Percentiles rank a stretch among this genome's conserved stretches.
These are phyloP conservation scores for Phycodurus eques DNA, from an alignment of 2,113 vertebrate species.

Conservation along the genomic window DNA sequence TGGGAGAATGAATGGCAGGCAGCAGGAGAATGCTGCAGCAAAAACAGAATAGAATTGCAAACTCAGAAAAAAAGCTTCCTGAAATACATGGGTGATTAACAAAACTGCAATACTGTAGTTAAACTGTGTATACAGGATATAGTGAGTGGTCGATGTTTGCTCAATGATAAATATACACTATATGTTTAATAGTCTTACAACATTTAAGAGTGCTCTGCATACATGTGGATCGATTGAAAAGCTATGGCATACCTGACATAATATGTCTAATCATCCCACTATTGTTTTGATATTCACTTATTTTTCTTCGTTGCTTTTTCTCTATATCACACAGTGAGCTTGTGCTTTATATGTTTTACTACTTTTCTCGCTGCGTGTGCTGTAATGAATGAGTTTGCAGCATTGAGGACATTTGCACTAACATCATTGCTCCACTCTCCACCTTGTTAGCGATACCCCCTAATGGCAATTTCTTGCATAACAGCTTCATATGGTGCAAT, in stretches of 20 bases:
- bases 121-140: background rate
- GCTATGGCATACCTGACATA: background rate
- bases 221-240: too few species aligned
- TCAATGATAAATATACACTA: background rate
- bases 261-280: background rate
- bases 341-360: background rate
- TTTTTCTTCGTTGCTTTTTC: background rate
- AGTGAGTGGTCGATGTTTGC: background rate
- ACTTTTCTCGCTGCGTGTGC: background rate
- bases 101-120: background rate
- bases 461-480: slow-evolving; percentile 24
- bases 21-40: background rate
- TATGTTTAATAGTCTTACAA: background rate
- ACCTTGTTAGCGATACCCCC: slow-evolving; percentile 34
- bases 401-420: slow-evolving; percentile 31
- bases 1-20: background rate
- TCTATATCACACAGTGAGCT: background rate
- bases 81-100: background rate
- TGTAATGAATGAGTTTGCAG: slow-evolving; percentile 23
- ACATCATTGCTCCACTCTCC: background rate
- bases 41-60: background rate
- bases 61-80: background rate
- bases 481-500: slow-evolving; percentile 43
- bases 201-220: background rate
- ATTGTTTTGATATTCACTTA: background rate